phyloP scores from a whole-genome alignment of 2,113 vertebrate genomes.

The Takifugu bimaculatus region DNA sequence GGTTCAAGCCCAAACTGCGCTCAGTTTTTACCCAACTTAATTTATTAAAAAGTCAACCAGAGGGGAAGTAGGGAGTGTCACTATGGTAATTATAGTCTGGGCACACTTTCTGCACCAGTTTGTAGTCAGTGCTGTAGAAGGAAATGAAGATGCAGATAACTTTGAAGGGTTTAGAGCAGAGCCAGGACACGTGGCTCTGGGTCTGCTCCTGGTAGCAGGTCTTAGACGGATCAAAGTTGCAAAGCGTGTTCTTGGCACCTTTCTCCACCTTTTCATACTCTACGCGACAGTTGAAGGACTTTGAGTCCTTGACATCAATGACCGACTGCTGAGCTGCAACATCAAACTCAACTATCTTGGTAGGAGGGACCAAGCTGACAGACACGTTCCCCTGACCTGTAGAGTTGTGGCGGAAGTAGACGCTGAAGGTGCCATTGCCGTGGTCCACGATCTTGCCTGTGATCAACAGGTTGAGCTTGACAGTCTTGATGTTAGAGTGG shows the following conservation, averaged over 20 bases:
- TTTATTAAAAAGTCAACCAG: conserved; percentile 81
- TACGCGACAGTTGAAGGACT: conserved; percentile 99
- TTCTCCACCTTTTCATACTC: conserved; percentile 99
- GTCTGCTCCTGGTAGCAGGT: conserved; percentile 99
- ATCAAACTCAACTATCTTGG: conserved; percentile 98
- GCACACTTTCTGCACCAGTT: conserved; percentile 99
- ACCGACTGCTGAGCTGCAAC: conserved; percentile 94
- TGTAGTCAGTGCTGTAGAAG: conserved; percentile 99
- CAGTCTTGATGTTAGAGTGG: conserved; percentile 99
- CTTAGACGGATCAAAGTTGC: conserved; percentile 99
- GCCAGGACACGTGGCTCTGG: conserved; percentile 98
- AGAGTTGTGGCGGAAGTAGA: conserved; percentile 99
- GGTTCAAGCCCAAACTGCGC: conserved; percentile 47
- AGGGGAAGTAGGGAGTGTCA: conserved; percentile 98
- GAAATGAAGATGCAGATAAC: conserved; percentile 99
- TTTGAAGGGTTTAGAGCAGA: conserved; percentile 99
- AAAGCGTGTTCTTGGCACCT: conserved; percentile 97
- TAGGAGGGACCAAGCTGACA: conserved; percentile 96
- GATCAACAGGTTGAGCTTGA: conserved; percentile 98
- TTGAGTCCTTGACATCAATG: conserved; percentile 99
- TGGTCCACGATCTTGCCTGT: conserved; percentile 99
- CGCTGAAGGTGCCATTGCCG: conserved; percentile 97
- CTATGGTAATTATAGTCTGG: conserved; percentile 99
- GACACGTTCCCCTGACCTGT: conserved; percentile 99
- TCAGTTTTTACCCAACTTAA: conserved; percentile 12